Percentiles rank a stretch among this genome's conserved stretches.
Evolutionary conservation across 2,888 invertebrate genomes (phyloP).

Genomic region (Stegana nigrithorax): DNA sequence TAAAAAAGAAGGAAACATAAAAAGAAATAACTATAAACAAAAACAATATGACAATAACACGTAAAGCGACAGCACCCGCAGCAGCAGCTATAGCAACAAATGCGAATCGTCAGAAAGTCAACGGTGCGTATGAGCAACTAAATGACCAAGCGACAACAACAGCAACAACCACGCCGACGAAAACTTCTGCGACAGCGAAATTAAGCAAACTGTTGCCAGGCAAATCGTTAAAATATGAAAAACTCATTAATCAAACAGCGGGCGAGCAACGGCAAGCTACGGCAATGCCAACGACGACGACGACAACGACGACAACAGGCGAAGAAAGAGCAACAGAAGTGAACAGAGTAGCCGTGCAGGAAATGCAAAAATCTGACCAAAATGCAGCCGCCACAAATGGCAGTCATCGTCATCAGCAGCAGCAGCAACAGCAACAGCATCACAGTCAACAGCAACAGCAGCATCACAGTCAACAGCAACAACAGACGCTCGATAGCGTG

Average conservation of each 20-base stretch:
- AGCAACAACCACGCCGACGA: slow-evolving; percentile 1
- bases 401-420: slow-evolving; percentile 16
- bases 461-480: background rate
- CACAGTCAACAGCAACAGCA: slow-evolving; percentile 13
- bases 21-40: background rate
- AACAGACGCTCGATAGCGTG: too few species aligned
- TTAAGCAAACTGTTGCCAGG: slow-evolving; percentile 42
- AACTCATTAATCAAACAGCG: slow-evolving; percentile 52
- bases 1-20: slow-evolving; percentile 21
- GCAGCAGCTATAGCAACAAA: slow-evolving; percentile 21
- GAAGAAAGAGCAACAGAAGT: background rate
- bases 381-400: background rate
- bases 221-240: slow-evolving; percentile 62
- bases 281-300: slow-evolving; percentile 8
- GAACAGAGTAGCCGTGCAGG: background rate
- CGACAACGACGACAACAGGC: background rate
- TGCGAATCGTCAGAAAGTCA: slow-evolving; percentile 32
- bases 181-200: slow-evolving; percentile 4
- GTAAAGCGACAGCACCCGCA: slow-evolving; percentile 20
- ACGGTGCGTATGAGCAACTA: slow-evolving; percentile 20
- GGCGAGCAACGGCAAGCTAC: too few species aligned
- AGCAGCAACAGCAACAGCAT: background rate
- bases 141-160: slow-evolving; percentile 9
- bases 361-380: slow-evolving; percentile 14
- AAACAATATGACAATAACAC: slow-evolving; percentile 55